phyloP scores from a whole-genome alignment of 2,797 vertebrate species.

The Anableps anableps region DNA sequence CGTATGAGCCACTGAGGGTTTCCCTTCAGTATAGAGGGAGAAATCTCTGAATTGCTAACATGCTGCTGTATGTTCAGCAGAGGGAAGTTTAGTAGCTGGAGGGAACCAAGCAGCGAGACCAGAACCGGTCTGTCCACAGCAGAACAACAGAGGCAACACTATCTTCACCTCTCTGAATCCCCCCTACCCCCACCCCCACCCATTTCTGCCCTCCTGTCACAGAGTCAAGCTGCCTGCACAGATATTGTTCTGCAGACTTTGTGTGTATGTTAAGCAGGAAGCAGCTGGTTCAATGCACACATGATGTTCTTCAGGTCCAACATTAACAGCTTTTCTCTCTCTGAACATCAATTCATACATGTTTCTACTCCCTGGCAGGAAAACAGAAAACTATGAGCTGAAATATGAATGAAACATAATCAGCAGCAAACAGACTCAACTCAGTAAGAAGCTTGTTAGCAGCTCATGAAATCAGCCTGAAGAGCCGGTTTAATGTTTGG shows the following conservation, averaged over 20 bases:
- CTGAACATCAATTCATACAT: slow-evolving; percentile 10
- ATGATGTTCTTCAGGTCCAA: background rate
- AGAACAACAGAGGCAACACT: slow-evolving; percentile 9
- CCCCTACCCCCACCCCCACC: background rate
- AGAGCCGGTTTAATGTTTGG: background rate
- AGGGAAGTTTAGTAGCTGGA: background rate
- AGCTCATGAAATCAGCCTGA: background rate
- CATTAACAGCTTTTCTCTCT: slow-evolving; percentile 10
- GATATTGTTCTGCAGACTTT: slow-evolving; percentile 10
- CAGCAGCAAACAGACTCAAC: slow-evolving; percentile 7
- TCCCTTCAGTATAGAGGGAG: background rate
- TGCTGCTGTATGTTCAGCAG: no score
- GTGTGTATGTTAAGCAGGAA: slow-evolving; percentile 24
- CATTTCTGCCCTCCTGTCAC: slow-evolving; percentile 7
- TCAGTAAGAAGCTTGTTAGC: background rate
- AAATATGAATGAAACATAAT: slow-evolving; percentile 17
- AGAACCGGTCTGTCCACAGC: background rate
- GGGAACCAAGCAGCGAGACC: background rate
- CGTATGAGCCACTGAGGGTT: slow-evolving; percentile 9
- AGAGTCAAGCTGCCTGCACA: background rate
- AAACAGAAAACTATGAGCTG: background rate
- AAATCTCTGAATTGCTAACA: no score
- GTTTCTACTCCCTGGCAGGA: background rate
- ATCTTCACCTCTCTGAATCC: slow-evolving; percentile 7
- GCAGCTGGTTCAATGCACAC: background rate